phyloP scores from a whole-genome alignment of 2,888 invertebrate genomes.

The Eristalinus sepulchralis region DNA sequence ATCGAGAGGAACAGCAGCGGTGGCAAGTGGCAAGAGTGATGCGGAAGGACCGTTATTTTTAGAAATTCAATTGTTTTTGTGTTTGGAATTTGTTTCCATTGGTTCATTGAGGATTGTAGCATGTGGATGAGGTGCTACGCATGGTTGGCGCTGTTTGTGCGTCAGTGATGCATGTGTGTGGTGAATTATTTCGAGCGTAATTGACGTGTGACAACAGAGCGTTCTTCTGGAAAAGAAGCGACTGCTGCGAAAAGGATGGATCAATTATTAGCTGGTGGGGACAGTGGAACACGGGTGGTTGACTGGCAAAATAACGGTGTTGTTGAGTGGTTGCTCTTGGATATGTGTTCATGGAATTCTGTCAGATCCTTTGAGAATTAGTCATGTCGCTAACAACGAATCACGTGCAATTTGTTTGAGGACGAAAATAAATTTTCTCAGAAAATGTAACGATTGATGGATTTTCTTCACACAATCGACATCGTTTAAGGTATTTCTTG shows the following conservation, averaged over 20 bases:
- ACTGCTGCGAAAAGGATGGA: neutral
- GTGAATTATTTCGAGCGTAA: neutral
- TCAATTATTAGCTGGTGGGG: neutral
- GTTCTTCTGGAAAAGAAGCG: neutral
- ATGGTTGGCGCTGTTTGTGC: neutral
- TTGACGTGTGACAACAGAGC: neutral
- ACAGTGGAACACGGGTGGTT: neutral
- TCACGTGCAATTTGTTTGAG: neutral
- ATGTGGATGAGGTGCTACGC: neutral
- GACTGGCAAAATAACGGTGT: neutral
- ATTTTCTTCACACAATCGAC: no score
- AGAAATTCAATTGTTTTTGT: conserved; percentile 15
- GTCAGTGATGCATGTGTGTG: neutral
- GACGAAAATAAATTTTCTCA: neutral
- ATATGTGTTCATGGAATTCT: neutral
- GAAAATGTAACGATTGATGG: neutral
- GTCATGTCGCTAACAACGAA: neutral
- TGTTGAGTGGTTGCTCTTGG: neutral
- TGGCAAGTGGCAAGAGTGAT: neutral
- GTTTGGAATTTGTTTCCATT: neutral
- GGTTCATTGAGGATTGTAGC: neutral
- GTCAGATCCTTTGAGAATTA: neutral
- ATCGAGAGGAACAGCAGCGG: neutral
- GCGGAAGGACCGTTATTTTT: neutral
- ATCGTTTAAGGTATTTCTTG: no score